These are phyloP conservation scores for Blomia tropicalis DNA, from an alignment of 2,888 invertebrate species.

Conservation along the genomic window DNA sequence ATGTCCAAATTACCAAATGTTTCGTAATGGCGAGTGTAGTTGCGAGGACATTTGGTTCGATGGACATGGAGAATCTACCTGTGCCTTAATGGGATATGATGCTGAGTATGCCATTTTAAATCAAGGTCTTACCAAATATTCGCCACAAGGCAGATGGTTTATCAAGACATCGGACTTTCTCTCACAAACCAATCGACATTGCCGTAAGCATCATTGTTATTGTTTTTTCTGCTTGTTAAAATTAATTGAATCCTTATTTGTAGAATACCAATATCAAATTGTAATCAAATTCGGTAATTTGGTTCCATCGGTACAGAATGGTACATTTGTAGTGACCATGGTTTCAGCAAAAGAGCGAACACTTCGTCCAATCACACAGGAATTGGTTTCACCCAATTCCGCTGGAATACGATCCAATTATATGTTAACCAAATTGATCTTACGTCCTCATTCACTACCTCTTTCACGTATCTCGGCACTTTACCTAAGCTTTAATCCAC, in stretches of 20 bases:
- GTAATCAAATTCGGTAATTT: not conserved
- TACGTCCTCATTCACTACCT: not conserved
- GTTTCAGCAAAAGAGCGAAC: not conserved
- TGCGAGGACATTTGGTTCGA: slow-evolving; percentile 17
- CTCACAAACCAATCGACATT: not conserved
- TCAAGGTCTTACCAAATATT: slow-evolving; percentile 11
- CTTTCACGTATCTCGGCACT: not conserved
- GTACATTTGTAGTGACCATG: not conserved
- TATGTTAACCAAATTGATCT: not conserved
- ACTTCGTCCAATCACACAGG: not conserved
- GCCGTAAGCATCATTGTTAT: slow-evolving; percentile 4
- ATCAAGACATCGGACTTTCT: slow-evolving; percentile 19
- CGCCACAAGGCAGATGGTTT: slow-evolving; percentile 18
- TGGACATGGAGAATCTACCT: slow-evolving; percentile 3
- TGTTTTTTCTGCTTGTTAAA: not conserved
- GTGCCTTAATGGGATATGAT: slow-evolving; percentile 22
- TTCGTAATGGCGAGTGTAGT: slow-evolving; percentile 18
- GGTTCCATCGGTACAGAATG: not conserved
- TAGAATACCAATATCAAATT: slow-evolving; percentile 13
- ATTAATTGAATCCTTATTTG: not conserved
- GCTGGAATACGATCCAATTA: not conserved
- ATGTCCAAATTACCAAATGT: slow-evolving; percentile 17
- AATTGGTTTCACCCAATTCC: not conserved
- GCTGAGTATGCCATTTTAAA: slow-evolving; percentile 14
- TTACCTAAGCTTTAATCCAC: not conserved